Percentiles rank a stretch among this genome's conserved stretches.
Conservation (phyloP, 2,888 invertebrate species). For the Leptodirus hochenwartii region DNA sequence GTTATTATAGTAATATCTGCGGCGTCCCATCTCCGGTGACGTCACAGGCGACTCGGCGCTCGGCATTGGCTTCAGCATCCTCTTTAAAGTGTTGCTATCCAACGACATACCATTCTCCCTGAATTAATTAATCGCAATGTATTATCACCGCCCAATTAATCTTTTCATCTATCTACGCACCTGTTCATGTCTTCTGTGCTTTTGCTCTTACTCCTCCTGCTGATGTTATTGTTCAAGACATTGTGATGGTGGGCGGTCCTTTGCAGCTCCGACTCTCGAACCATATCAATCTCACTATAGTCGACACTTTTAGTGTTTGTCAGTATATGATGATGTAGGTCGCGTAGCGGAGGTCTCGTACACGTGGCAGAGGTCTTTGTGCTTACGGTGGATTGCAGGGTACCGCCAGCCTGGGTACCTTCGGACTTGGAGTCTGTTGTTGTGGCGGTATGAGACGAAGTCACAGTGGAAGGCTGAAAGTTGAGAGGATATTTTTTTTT, state of each 20-base stretch:
- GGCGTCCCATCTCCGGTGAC: constrained; percentile 76
- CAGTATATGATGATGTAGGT: constrained; percentile 29
- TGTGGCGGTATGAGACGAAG: constrained; percentile 24
- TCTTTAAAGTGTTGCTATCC: constrained; percentile 75
- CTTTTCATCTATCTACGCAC: too few relatives aligned
- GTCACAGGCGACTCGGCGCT: constrained; percentile 78
- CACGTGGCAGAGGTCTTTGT: constrained; percentile 40
- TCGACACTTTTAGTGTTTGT: constrained; percentile 41
- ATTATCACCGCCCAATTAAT: too few relatives aligned
- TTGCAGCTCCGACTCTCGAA: constrained; percentile 51
- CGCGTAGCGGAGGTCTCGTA: constrained; percentile 25
- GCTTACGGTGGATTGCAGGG: constrained; percentile 33
- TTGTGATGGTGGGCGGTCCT: constrained; percentile 44
- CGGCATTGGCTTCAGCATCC: constrained; percentile 89
- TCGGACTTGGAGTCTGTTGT: constrained; percentile 49
- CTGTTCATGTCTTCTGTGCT: constrained; percentile 75
- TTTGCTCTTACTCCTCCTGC: constrained; percentile 62
- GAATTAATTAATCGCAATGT: too few relatives aligned
- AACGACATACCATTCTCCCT: constrained; percentile 30
- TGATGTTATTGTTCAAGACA: constrained; percentile 52
- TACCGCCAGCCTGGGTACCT: constrained; percentile 68
- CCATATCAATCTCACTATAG: constrained; percentile 50
- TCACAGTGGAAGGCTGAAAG: constrained; percentile 16
- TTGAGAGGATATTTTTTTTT: constrained; percentile 1
- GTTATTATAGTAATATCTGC: constrained; percentile 52